Conservation (phyloP, 2,113 vertebrate species). For the Percina caprodes region DNA sequence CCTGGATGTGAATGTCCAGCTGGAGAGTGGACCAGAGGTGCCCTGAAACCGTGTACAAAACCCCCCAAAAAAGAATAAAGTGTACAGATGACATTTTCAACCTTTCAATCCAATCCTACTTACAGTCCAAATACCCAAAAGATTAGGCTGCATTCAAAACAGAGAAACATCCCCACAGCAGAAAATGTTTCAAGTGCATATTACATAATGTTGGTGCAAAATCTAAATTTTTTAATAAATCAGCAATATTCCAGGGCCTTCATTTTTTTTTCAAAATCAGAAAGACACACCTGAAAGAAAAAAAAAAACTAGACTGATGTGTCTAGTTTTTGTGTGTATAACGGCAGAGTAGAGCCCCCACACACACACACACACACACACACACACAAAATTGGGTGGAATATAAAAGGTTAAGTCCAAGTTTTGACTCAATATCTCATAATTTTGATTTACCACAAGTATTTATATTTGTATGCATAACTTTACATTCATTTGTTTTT, state of each 20-base stretch:
- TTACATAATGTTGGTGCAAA: neutral
- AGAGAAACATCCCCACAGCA: neutral
- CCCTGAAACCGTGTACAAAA: constrained; percentile 43
- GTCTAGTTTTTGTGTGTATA: too few relatives aligned
- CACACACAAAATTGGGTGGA: too few relatives aligned
- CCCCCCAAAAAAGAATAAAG: neutral
- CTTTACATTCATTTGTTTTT: neutral
- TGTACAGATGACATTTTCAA: neutral
- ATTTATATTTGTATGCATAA: neutral
- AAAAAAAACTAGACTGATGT: too few relatives aligned
- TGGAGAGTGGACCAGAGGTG: constrained; percentile 25
- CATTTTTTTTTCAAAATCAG: too few relatives aligned
- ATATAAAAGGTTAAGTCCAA: too few relatives aligned
- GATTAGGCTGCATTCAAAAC: too few relatives aligned
- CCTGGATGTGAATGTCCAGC: constrained; percentile 65
- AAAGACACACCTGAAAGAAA: too few relatives aligned
- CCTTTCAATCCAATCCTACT: neutral
- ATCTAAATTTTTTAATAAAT: neutral
- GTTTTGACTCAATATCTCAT: too few relatives aligned
- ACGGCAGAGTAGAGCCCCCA: too few relatives aligned
- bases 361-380: too few relatives aligned
- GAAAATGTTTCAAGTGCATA: neutral
- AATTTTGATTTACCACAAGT: too few relatives aligned
- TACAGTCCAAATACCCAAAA: too few relatives aligned
- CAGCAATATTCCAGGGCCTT: neutral